Percentiles rank a stretch among this genome's conserved stretches.
These are phyloP conservation scores for Drosophila testacea DNA, from an alignment of 2,888 invertebrate species.

Conservation along the genomic window DNA sequence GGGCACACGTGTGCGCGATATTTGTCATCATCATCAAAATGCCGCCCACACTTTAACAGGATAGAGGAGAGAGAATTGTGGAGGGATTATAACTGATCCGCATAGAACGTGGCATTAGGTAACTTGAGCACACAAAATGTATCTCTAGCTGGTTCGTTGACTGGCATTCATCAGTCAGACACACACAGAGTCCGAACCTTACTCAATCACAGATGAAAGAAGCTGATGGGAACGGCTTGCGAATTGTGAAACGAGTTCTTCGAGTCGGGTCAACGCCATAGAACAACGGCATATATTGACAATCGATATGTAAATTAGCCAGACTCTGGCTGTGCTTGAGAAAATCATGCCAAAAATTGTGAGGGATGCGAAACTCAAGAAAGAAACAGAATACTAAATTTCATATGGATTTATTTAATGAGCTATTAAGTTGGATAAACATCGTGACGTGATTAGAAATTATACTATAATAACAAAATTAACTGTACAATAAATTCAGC, in stretches of 20 bases:
- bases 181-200: constrained; percentile 48
- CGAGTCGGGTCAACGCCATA: constrained; percentile 63
- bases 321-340: constrained; percentile 23
- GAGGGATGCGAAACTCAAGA: constrained; percentile 20
- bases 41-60: constrained; percentile 59
- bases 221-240: constrained; percentile 39
- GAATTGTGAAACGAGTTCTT: constrained; percentile 56
- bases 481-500: constrained; percentile 23
- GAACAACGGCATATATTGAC: constrained; percentile 56
- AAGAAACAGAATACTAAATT: constrained; percentile 29
- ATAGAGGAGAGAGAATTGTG: neutral
- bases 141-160: constrained; percentile 49
- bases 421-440: constrained; percentile 42
- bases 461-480: constrained; percentile 23
- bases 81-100: constrained; percentile 42
- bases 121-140: constrained; percentile 52
- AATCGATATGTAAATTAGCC: constrained; percentile 70
- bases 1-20: constrained; percentile 60
- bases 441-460: constrained; percentile 33
- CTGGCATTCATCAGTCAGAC: constrained; percentile 66
- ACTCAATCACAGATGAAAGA: constrained; percentile 62
- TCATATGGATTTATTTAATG: constrained; percentile 40
- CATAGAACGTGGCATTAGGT: constrained; percentile 56
- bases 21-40: constrained; percentile 67
- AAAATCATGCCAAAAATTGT: constrained; percentile 33